Percentiles rank a stretch among this genome's conserved stretches.
Evolutionary conservation across 2,113 vertebrate species (phyloP).

Genomic region (Chamaetylas fuelleborni): DNA sequence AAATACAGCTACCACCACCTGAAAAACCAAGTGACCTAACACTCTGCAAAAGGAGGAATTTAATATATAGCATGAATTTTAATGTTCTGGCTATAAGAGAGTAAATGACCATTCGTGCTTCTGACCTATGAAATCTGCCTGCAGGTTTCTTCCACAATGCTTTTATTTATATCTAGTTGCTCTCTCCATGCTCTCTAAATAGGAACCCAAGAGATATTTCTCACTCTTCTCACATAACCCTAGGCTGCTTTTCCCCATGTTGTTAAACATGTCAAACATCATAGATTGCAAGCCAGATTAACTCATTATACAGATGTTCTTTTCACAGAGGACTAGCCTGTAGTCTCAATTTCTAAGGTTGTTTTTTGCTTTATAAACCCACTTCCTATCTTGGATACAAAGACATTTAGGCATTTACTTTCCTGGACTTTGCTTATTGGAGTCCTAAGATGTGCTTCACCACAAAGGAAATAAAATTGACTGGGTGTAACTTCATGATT

Average conservation of each 20-base stretch:
- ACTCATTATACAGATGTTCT: neutral
- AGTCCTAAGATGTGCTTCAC: neutral
- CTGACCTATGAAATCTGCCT: neutral
- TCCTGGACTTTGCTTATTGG: neutral
- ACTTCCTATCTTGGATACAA: neutral
- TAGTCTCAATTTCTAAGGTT: neutral
- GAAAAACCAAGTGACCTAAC: neutral
- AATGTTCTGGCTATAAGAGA: neutral
- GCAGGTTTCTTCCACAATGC: neutral
- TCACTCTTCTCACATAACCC: neutral
- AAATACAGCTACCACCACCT: neutral
- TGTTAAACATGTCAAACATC: neutral
- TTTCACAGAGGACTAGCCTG: neutral
- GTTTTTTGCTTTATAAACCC: neutral
- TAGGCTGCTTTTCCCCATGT: neutral
- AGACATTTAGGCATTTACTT: neutral
- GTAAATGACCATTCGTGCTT: neutral
- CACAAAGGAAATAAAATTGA: neutral
- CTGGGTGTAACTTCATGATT: conserved; percentile 5
- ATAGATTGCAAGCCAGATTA: neutral
- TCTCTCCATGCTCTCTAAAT: neutral
- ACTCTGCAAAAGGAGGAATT: neutral
- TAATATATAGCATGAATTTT: neutral
- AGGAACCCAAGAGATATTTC: neutral
- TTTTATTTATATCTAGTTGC: neutral